Conservation (phyloP, 2,888 invertebrate genomes). For the Ennomos quercinarius region DNA sequence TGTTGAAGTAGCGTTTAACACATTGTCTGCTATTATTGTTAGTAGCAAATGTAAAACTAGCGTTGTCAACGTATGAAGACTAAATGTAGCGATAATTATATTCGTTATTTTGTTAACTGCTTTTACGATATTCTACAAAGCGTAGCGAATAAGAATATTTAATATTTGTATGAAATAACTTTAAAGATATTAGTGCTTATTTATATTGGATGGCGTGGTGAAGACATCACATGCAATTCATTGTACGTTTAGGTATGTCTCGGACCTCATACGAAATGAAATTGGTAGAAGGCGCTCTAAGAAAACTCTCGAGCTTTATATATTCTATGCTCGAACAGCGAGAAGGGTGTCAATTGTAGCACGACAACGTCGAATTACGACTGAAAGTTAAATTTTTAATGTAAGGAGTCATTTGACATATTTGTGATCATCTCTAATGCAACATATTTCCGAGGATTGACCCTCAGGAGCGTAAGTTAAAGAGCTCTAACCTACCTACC, state of each 20-base stretch:
- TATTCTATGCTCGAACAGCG: too few species aligned
- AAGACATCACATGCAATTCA: slow-evolving; percentile 2
- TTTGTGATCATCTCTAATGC: too few species aligned
- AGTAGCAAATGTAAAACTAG: not conserved
- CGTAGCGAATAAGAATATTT: slow-evolving; percentile 9
- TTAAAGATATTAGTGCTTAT: slow-evolving; percentile 13
- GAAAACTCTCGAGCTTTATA: too few species aligned
- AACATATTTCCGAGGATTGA: too few species aligned
- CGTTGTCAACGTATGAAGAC: slow-evolving; percentile 6
- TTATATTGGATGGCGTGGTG: slow-evolving; percentile 5
- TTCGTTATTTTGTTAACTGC: slow-evolving; percentile 15
- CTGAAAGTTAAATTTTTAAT: too few species aligned
- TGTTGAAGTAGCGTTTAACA: not conserved
- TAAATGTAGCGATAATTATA: slow-evolving; percentile 4
- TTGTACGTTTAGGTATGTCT: not conserved
- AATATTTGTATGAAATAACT: slow-evolving; percentile 13
- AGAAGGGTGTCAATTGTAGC: too few species aligned
- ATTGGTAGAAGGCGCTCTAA: too few species aligned
- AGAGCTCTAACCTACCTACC: too few species aligned
- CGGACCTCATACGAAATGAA: too few species aligned
- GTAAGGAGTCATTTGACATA: too few species aligned
- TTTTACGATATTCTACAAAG: slow-evolving; percentile 20
- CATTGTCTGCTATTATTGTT: not conserved
- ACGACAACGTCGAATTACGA: too few species aligned
- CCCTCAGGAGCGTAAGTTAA: too few species aligned